Evolutionary conservation across 2,888 invertebrate species (phyloP), one percentile per base, ranked within the genome.

Genomic region (Lasioglossum lativentre): DNA sequence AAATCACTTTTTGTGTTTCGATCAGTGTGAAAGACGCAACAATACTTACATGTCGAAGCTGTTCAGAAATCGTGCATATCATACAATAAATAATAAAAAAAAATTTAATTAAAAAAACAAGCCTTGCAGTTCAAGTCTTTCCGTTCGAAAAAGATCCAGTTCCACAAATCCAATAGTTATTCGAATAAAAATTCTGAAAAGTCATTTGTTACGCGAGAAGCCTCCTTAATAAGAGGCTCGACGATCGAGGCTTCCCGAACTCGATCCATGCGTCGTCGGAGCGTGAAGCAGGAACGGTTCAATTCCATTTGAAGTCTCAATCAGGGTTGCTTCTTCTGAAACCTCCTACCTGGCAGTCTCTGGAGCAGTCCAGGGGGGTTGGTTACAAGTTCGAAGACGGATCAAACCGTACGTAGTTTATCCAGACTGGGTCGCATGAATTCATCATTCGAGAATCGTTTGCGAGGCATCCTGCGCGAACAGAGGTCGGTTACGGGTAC

Each of bases 391-490:
- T 45, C 72, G 72, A 75, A 78, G 63, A 52, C 66, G 42, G 70
- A 40, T 68, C 70, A 52, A 16, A 68, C 27, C 27, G 47, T 23
- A 27, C 47, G 38, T 40, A 30, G 19, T 42, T 27, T 56, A 56
- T 12, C 52, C 74, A 38, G 68, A 38, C 30, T 10, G 72, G 75
- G 52, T 86, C 78, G 77, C 90, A 88, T 90, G 86, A 88, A 92
- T 91, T 91, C 90, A 85, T 82, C 91, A 88, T 91, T 89, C 87
- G 73, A 56, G 79, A 86, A 90, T 88, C 89, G 90, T 91, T 92
- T 90, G 78, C 86, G 74, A 66, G 52, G 86, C 80, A 66, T 76
- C 78, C 47, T n/a, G 52, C 42, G 63, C 45, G 81, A 52, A 27
- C 75, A 73, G 76, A 59, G 42, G 23, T 66, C 77, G 72, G 73